A percentile compares a stretch with the other conserved stretches of the same genome.
Evolutionary conservation across 2,797 vertebrate species (phyloP).

Genomic region (Pipistrellus nathusii): DNA sequence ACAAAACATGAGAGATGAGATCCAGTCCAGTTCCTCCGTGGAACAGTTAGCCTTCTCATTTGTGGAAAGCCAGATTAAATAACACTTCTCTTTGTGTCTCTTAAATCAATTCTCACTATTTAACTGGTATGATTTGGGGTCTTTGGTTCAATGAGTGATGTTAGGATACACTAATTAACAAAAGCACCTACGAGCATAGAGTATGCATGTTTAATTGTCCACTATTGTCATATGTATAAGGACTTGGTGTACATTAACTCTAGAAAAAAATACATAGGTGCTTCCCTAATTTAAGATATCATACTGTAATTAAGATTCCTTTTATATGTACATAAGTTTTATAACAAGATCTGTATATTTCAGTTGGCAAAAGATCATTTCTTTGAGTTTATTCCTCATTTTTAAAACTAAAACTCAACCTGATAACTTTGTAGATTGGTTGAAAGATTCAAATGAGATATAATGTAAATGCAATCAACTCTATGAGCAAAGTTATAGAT

Average conservation of each 20-base stretch:
- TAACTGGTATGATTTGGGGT: constrained; percentile 41
- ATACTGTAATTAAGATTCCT: constrained; percentile 22
- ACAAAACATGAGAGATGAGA: neutral
- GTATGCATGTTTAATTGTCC: neutral
- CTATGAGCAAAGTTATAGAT: neutral
- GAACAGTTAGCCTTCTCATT: neutral
- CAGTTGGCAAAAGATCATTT: neutral
- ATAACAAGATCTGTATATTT: constrained; percentile 22
- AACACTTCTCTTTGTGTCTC: neutral
- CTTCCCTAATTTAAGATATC: neutral
- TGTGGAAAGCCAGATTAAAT: constrained; percentile 23
- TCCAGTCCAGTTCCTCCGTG: neutral
- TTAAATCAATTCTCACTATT: constrained; percentile 51
- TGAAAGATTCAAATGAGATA: constrained; percentile 18
- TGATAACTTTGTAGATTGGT: neutral
- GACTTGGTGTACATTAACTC: neutral
- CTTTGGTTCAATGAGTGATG: constrained; percentile 16
- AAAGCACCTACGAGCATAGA: neutral
- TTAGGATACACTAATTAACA: neutral
- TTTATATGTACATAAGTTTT: neutral
- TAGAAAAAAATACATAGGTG: neutral
- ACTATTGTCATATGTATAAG: neutral
- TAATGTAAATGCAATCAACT: neutral
- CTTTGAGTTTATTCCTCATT: constrained; percentile 9
- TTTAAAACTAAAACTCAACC: neutral